Conservation (phyloP, 2,888 invertebrate species). For the Callyntrura sp. region DNA sequence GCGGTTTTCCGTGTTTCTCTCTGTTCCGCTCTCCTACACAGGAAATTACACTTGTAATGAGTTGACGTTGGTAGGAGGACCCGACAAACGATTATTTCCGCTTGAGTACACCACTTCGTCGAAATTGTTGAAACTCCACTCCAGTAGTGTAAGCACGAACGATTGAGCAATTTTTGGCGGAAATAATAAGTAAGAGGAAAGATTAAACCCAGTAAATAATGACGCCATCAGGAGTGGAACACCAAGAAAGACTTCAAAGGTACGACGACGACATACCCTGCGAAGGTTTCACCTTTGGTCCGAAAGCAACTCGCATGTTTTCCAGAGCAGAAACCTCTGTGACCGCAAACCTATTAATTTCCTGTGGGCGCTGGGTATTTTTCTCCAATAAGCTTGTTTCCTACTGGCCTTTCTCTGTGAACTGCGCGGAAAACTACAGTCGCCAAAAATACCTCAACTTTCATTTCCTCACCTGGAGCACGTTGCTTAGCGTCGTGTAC, state of each 20-base stretch:
- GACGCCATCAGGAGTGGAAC: not conserved
- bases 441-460: constrained; percentile 18
- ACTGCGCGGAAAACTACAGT: not conserved
- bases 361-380: constrained; percentile 32
- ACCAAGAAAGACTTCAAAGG: not conserved
- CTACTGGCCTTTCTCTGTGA: constrained; percentile 30
- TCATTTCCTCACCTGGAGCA: constrained; percentile 5
- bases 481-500: constrained; percentile 40
- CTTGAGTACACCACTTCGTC: too few species aligned
- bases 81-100: too few species aligned
- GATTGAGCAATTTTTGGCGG: too few species aligned
- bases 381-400: constrained; percentile 22
- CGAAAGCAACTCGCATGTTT: not conserved
- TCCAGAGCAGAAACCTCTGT: not conserved
- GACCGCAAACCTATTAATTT: not conserved
- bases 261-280: not conserved
- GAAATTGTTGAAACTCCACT: too few species aligned
- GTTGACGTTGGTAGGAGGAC: too few species aligned
- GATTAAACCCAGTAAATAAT: not conserved
- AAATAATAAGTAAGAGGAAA: too few species aligned
- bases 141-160: too few species aligned
- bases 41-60: too few species aligned
- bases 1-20: too few species aligned
- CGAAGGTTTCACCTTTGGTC: not conserved
- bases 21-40: too few species aligned